A percentile compares a stretch with the other conserved stretches of the same genome.
Conservation (phyloP, 2,888 invertebrate genomes). For the Zhuqinia jingwanae region DNA sequence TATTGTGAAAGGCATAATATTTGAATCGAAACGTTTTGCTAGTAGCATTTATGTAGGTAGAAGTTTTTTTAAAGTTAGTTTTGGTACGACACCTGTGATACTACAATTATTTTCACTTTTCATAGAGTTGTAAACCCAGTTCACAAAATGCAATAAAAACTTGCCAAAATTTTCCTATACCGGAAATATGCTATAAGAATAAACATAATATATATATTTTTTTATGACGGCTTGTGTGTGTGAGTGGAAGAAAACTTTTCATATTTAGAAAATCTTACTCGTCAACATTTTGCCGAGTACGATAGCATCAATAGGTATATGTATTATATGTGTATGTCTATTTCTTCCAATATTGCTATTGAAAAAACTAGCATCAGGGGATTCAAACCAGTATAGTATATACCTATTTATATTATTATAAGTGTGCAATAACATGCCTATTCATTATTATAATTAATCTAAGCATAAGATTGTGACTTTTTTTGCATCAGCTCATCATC, state of each 20-base stretch:
- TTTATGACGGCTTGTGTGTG: conserved; percentile 40
- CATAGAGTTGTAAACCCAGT: conserved; percentile 24
- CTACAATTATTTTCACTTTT: conserved; percentile 50
- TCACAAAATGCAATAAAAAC: conserved; percentile 50
- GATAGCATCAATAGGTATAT: not conserved
- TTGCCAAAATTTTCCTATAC: conserved; percentile 55
- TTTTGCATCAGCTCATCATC: conserved; percentile 61
- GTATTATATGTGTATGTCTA: not conserved
- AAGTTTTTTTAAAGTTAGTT: conserved; percentile 31
- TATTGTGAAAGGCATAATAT: conserved; percentile 37
- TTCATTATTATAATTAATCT: conserved; percentile 23
- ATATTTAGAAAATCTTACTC: conserved; percentile 53
- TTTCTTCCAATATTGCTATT: not conserved
- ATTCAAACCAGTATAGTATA: not conserved
- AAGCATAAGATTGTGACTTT: conserved; percentile 36
- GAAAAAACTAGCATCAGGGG: conserved; percentile 6
- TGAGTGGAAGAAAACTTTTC: conserved; percentile 18
- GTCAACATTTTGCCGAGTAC: conserved; percentile 49
- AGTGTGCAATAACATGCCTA: not conserved
- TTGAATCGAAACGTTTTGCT: not conserved
- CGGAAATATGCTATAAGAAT: conserved; percentile 57
- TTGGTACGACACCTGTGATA: not conserved
- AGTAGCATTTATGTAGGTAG: conserved; percentile 20
- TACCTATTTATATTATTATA: too few species aligned
- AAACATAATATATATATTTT: conserved; percentile 23